Evolutionary conservation across 92 coral and sea anemone species (phyloP), one percentile per base, ranked within the genome.

Genomic region (Muricea muricata): DNA sequence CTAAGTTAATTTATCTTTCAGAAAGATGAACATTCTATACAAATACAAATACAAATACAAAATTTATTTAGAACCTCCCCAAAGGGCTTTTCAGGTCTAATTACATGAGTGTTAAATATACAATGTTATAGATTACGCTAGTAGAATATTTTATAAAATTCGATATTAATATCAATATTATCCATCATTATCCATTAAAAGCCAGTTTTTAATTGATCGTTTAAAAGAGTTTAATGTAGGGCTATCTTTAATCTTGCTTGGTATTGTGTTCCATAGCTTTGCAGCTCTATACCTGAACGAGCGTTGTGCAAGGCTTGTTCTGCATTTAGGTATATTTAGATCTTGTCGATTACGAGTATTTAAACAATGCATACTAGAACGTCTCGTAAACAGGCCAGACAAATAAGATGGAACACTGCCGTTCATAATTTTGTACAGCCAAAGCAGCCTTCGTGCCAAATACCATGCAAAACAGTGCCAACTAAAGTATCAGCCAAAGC

Each of bases 31-130:
- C n/a, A n/a, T n/a, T n/a, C n/a, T n/a, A n/a, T n/a, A n/a, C n/a
- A n/a, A n/a, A n/a, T n/a, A n/a, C n/a, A n/a, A n/a, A n/a, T n/a
- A n/a, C n/a, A n/a, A n/a, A n/a, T n/a, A n/a, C n/a, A n/a, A 57
- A 57, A 57, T 57, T 21, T 57, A 26, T 57, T 57, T 57, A 48
- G 56, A 66, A 4, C 41, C 75, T 68, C 75, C 46, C 75, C 75
- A 10, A 23, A 32, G 75, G 42, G 47, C 75, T 68, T 68, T 68
- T 68, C 75, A 68, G 75, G 75, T 15, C 75, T 29, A 68, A 68
- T 68, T 68, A 68, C 75, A 68, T 29, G 56, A 33, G 0, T 68
- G 4, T 6, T 7, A 17, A 26, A 11, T 61, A 20, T n/a, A n/a
- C n/a, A n/a, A n/a, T n/a, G n/a, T n/a, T 7, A 8, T 48, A 2